These are phyloP conservation scores for Nibea albiflora DNA, from an alignment of 2,113 vertebrate genomes.

Conservation along the genomic window DNA sequence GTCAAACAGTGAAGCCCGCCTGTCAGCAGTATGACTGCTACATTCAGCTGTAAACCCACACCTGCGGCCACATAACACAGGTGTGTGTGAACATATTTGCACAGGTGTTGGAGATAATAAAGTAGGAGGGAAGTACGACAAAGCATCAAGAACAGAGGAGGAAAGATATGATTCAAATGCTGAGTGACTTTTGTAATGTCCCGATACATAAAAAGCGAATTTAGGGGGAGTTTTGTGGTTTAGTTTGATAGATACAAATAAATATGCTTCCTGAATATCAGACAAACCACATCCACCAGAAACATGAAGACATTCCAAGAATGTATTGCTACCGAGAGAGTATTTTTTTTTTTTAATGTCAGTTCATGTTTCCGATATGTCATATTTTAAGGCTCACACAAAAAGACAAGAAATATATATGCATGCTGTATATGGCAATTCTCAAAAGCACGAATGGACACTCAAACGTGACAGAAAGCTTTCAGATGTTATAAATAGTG, in stretches of 20 bases:
- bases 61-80: constrained; percentile 17
- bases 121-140: neutral
- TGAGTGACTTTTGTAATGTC: neutral
- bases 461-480: neutral
- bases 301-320: constrained; percentile 2
- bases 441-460: neutral
- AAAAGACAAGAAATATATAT: neutral
- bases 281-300: neutral
- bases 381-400: neutral
- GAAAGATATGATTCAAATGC: neutral
- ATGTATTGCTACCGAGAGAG: neutral
- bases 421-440: neutral
- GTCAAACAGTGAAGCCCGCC: constrained; percentile 31
- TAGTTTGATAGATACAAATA: neutral
- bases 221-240: neutral
- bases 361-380: neutral
- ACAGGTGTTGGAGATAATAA: constrained; percentile 40
- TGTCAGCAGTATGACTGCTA: constrained; percentile 2
- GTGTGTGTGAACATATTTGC: constrained; percentile 42
- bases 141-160: neutral
- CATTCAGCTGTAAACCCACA: constrained; percentile 24
- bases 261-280: neutral
- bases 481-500: no score
- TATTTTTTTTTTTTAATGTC: neutral
- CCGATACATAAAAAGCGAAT: neutral